These are phyloP conservation scores for Achlya flavicornis DNA, from an alignment of 2,888 invertebrate species.

Conservation along the genomic window DNA sequence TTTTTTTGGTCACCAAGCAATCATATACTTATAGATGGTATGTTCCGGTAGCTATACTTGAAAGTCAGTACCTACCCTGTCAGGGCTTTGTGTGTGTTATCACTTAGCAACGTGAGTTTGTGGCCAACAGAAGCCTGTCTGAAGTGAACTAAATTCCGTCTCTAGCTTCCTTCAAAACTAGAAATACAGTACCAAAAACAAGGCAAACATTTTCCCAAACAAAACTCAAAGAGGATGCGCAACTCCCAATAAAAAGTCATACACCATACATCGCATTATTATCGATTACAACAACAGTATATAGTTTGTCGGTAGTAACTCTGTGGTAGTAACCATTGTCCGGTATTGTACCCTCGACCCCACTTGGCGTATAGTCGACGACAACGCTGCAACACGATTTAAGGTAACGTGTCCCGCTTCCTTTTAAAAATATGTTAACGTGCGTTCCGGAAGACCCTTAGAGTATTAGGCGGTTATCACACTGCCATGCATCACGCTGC, in stretches of 20 bases:
- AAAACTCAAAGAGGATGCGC: neutral
- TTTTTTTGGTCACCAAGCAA: too few species aligned
- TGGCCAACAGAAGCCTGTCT: too few species aligned
- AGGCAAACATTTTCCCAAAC: neutral
- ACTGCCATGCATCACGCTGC: too few species aligned
- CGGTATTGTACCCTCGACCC: neutral
- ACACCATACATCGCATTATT: neutral
- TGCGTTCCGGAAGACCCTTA: conserved; percentile 9
- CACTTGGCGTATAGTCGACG: conserved; percentile 6
- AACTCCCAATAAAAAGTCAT: neutral
- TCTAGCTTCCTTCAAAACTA: too few species aligned
- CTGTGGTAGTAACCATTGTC: neutral
- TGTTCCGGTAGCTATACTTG: too few species aligned
- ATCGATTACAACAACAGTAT: neutral
- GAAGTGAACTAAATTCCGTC: too few species aligned
- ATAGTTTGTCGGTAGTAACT: neutral
- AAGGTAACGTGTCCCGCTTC: neutral
- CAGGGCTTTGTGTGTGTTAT: too few species aligned
- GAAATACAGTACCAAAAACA: too few species aligned
- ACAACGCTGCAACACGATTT: neutral
- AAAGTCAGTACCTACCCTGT: too few species aligned
- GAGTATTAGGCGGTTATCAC: too few species aligned
- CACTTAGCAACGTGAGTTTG: too few species aligned
- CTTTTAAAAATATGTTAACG: conserved; percentile 12
- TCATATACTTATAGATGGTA: too few species aligned